Conservation (phyloP, 2,797 vertebrate genomes). For the Lindbergichthys nudifrons region DNA sequence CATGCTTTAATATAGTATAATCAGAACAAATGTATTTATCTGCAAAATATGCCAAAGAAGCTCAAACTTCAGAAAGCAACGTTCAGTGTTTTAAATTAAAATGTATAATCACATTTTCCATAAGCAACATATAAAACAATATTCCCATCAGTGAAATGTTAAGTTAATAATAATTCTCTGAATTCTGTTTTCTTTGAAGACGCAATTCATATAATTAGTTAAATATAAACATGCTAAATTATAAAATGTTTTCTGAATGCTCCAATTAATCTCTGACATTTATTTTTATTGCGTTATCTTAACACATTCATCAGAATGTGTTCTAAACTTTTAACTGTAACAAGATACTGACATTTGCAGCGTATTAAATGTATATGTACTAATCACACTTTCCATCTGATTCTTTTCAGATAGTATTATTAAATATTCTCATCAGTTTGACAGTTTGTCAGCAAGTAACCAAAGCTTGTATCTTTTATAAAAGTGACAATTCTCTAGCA, state of each 20-base stretch:
- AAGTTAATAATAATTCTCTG: constrained; percentile 15
- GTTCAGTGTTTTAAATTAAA: constrained; percentile 48
- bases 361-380: constrained; percentile 7
- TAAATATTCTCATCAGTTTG: constrained; percentile 24
- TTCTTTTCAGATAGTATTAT: constrained; percentile 4
- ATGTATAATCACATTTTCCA: constrained; percentile 53
- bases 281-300: constrained; percentile 20
- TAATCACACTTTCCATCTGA: constrained; percentile 31
- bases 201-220: constrained; percentile 2
- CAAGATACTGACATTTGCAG: constrained; percentile 9
- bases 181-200: constrained; percentile 17
- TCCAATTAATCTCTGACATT: constrained; percentile 28
- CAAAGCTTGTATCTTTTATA: not conserved
- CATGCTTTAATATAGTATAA: constrained; percentile 38
- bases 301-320: constrained; percentile 1
- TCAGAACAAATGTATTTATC: constrained; percentile 36
- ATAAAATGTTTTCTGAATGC: constrained; percentile 24
- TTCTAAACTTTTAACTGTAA: constrained; percentile 17
- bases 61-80: constrained; percentile 17
- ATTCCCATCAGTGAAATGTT: constrained; percentile 34
- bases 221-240: constrained; percentile 22
- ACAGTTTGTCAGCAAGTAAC: constrained; percentile 34
- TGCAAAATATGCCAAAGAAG: constrained; percentile 22
- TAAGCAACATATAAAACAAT: constrained; percentile 17
- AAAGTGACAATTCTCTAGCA: not conserved